Base-by-base conservation (phyloP, 2,888 invertebrate genomes). In the Odontocerum albicorne region DNA sequence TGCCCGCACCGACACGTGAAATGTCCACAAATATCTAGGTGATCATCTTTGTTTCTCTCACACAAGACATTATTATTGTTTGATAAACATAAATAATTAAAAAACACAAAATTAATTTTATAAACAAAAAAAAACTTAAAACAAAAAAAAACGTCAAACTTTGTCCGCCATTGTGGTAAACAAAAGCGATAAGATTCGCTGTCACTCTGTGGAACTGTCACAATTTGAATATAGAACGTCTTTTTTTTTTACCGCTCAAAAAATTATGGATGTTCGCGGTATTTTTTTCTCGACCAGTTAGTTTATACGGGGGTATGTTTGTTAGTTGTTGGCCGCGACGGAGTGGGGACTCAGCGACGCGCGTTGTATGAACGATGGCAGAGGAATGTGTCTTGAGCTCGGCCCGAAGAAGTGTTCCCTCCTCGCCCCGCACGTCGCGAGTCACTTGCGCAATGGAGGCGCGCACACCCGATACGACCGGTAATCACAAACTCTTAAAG, bases 361-460 rank as follows among this genome's bases (percentile, higher is more conserved):
- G 47, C 47, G 20, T 36, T 12, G 21, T 8, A 15, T 15, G 47
- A 47, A 36, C 36, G n/a, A 21, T 39, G 49, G 31, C 49, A 19
- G 31, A 19, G 49, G 38, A 38, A 49, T 38, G 49, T 49, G 31
- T 16, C 33, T 13, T 12, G 8, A 15, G 21, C 33, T 12, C n/a
- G 46, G 36, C 20, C 13, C 35, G 15, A 13, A 16, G 45, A 3
- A 13, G 22, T 21, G 39, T 16, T 8, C 36, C 21, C 47, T 8
- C 31, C 49, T 31, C 39, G 38, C 39, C 4, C 1, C 31, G 13
- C 39, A 3, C 31, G 22, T 3, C 47, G 13, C 31, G 31, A 12
- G 35, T 15, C 27, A 12, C 39, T 39, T 49, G 49, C 49, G 49
- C 49, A 39, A 49, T 49, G 49, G 49, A 22, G 31, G 12, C 27